Percentiles rank a stretch among this genome's conserved stretches.
Conservation (phyloP, 2,888 invertebrate genomes). For the Himalopsyche japonica region DNA sequence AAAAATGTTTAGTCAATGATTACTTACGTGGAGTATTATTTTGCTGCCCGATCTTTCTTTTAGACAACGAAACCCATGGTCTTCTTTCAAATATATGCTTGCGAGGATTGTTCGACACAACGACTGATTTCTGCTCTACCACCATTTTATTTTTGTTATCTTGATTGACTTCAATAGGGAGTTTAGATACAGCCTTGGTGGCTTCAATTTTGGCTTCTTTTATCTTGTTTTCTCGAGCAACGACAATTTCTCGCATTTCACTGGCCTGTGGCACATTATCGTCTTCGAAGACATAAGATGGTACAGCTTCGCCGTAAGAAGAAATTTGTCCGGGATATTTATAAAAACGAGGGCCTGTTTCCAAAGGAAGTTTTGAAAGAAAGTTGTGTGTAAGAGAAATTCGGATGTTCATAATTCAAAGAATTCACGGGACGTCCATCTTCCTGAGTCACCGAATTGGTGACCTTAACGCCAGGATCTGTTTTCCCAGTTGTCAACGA, state of each 20-base stretch:
- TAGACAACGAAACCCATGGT: constrained; percentile 24
- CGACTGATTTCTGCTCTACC: not conserved
- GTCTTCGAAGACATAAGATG: constrained; percentile 16
- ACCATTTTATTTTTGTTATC: not conserved
- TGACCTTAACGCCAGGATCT: constrained; percentile 8
- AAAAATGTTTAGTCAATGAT: too few species aligned
- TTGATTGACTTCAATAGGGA: not conserved
- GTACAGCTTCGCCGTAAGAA: constrained; percentile 29
- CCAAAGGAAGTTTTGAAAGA: constrained; percentile 28
- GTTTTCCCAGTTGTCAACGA: not conserved
- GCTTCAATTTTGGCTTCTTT: not conserved
- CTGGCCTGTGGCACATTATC: constrained; percentile 23
- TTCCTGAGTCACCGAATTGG: not conserved
- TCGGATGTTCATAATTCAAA: constrained; percentile 24
- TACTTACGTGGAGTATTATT: constrained; percentile 6
- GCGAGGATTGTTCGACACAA: not conserved
- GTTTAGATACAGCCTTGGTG: not conserved
- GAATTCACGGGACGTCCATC: constrained; percentile 14
- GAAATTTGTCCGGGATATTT: constrained; percentile 9
- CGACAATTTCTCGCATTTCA: constrained; percentile 15
- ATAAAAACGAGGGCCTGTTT: constrained; percentile 7
- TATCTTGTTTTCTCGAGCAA: constrained; percentile 3
- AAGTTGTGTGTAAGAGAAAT: constrained; percentile 34
- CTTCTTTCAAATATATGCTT: constrained; percentile 2
- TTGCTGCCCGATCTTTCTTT: not conserved